Conservation (phyloP, 2,113 vertebrate genomes). For the Brachirus orientalis region DNA sequence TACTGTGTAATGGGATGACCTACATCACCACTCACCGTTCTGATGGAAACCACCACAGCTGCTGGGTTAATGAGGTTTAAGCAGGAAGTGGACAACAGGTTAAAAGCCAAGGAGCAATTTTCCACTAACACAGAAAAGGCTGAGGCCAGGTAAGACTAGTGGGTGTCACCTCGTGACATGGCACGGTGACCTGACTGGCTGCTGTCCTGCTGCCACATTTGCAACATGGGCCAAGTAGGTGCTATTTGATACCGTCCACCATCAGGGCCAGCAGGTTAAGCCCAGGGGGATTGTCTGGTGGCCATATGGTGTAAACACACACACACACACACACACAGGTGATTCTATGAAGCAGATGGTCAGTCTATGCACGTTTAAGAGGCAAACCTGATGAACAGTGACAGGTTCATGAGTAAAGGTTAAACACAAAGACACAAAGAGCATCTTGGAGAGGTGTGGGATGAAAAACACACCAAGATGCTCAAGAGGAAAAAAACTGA, state of each 20-base stretch:
- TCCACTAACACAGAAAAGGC: slow-evolving; percentile 14
- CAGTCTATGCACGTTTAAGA: neutral
- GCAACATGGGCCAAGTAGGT: slow-evolving; percentile 35
- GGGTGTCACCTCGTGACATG: slow-evolving; percentile 10
- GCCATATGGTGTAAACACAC: slow-evolving; percentile 56
- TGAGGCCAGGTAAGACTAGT: slow-evolving; percentile 1
- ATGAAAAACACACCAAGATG: neutral
- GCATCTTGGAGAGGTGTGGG: neutral
- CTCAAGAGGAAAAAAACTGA: neutral
- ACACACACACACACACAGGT: neutral
- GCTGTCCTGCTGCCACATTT: slow-evolving; percentile 22
- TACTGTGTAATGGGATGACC: slow-evolving; percentile 1
- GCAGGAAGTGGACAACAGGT: slow-evolving; percentile 13
- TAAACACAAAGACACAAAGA: neutral
- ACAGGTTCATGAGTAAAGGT: neutral
- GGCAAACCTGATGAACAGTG: slow-evolving; percentile 12
- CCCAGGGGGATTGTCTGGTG: slow-evolving; percentile 56
- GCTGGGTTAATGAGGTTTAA: slow-evolving; percentile 11
- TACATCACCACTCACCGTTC: slow-evolving; percentile 1
- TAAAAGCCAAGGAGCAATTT: neutral
- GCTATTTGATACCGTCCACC: slow-evolving; percentile 17
- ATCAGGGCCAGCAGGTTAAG: slow-evolving; percentile 66
- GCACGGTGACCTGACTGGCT: slow-evolving; percentile 2
- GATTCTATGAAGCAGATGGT: slow-evolving; percentile 23
- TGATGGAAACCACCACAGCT: too few relatives aligned